Evolutionary conservation across 2,797 vertebrate species (phyloP).

Genomic region (Salarias fasciatus): DNA sequence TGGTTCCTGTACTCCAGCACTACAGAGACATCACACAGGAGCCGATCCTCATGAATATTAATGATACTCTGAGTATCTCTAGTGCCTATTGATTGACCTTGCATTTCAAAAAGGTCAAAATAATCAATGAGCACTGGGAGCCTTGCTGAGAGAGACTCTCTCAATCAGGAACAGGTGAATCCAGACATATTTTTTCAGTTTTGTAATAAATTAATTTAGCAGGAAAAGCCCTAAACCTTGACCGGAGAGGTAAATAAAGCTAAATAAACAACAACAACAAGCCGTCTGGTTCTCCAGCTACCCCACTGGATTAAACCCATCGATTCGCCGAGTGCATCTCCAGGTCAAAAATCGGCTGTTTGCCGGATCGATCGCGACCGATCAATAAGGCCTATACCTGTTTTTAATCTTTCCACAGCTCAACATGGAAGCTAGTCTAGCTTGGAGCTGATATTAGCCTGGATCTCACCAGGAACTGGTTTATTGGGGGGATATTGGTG

Average conservation of each 20-base stretch:
- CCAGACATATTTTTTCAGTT: no score
- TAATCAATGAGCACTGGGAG: constrained; percentile 30
- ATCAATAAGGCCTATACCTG: constrained; percentile 71
- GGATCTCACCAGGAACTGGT: constrained; percentile 27
- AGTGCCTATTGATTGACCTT: constrained; percentile 44
- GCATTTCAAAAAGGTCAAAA: constrained; percentile 54
- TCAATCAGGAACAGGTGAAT: no score
- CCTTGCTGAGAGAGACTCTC: no score
- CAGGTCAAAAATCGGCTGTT: constrained; percentile 70
- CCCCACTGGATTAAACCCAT: constrained; percentile 63
- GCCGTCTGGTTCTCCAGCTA: constrained; percentile 8
- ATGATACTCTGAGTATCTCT: constrained; percentile 26
- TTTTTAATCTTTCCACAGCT: constrained; percentile 66
- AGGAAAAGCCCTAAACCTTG: no score
- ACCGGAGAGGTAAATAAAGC: no score
- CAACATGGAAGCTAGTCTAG: no score
- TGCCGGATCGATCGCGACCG: constrained; percentile 73
- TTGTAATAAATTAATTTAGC: no score
- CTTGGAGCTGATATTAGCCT: constrained; percentile 15
- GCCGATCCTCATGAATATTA: constrained; percentile 36
- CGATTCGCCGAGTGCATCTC: constrained; percentile 59
- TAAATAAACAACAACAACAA: no score
- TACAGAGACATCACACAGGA: constrained; percentile 4
- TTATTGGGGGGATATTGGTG: neutral
- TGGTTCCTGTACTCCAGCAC: no score